Evolutionary conservation across 2,888 invertebrate species (phyloP), one percentile per base, ranked within the genome.

Genomic region (Blastobasis adustella): DNA sequence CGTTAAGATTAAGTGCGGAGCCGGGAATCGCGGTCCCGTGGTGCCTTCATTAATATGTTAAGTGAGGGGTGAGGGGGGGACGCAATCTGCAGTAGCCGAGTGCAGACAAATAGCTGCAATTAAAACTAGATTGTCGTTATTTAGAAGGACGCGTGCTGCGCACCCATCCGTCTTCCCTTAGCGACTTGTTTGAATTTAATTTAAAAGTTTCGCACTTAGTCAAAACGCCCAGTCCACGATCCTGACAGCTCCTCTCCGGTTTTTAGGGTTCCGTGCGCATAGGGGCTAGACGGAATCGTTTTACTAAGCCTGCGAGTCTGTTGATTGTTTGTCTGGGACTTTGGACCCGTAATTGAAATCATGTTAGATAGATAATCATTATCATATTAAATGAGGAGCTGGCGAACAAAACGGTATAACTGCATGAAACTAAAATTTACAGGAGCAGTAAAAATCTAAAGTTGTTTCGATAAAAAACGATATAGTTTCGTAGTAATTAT

Each of bases 141-240:
- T 80, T 76, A 73, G 8, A 49, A 6, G 43, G 71, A 63, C 66
- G 69, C 63, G 69, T 66, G 66, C 68, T 62, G 54, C 58, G 56
- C 58, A 75, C 58, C 57, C 58, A 75, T 74, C 70, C 65, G 64
- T 74, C 77, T 71, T 65, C 58, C 44, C 63, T 54, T 63, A 56
- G 23, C 23, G 53, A 66, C 70, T 69, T 69, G 64, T 66, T 69
- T 70, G 70, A 77, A 79, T 80, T 80, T 77, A 78, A 82, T 81
- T 76, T 76, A 76, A 83, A 23, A 82, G 75, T 82, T 82, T 78
- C 67, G 65, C 71, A 65, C 77, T 80, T 67, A 72, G 69, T 79
- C 77, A 79, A 23, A 76, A 72, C 58, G 64, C 60, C 57, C 60
- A 65, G 66, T 60, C 63, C 58, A 61, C 53, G 57, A 50, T 61